Evolutionary conservation across 2,113 vertebrate genomes (phyloP), one percentile per base, ranked within the genome.

Genomic region (Piaya cayana): DNA sequence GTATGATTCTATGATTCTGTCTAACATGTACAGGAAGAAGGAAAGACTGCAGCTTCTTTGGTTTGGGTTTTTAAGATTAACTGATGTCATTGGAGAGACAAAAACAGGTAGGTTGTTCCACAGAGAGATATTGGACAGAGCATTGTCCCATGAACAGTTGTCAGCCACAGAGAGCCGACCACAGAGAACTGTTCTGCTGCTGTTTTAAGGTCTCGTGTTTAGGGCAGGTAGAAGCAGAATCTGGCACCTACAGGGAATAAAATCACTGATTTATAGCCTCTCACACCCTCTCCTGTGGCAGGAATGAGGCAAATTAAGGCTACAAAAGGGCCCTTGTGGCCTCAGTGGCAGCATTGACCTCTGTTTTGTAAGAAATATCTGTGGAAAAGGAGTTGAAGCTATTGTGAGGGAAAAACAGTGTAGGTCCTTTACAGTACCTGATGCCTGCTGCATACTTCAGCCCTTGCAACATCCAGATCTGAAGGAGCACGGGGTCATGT

Each of bases 341-440:
- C 45, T 49, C 47, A 10, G 22, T 49, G 47, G 47, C 22, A 20
- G 47, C 47, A 22, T 8, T 4, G 11, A 45, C 25, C 17, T 23
- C 20, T 5, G 1, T 23, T 27, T 8, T 3, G 8, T 15, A 4
- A 12, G 26, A 9, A 17, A 30, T 43, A 19, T 39, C 11, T 8
- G n/a, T 11, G 29, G 50, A 9, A 53, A 71, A 32, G 18, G 15
- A 71, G 45, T 15, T 53, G 52, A 36, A 47, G 14, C n/a, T 21
- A 5, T 9, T 1, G 2, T 16, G 60, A 45, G 12, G 16, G 36
- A 17, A 34, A 34, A 55, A 1, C 22, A 2, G 30, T 2, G 13
- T 30, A 8, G 18, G 10, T 32, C 45, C 12, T 13, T 29, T 5
- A 9, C 2, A 4, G 45, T 29, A 42, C n/a, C 8, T 21, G 72